A percentile compares a stretch with the other conserved stretches of the same genome.
These are phyloP conservation scores for Coregonus suidteri DNA, from an alignment of 2,797 vertebrate species.

Conservation along the genomic window DNA sequence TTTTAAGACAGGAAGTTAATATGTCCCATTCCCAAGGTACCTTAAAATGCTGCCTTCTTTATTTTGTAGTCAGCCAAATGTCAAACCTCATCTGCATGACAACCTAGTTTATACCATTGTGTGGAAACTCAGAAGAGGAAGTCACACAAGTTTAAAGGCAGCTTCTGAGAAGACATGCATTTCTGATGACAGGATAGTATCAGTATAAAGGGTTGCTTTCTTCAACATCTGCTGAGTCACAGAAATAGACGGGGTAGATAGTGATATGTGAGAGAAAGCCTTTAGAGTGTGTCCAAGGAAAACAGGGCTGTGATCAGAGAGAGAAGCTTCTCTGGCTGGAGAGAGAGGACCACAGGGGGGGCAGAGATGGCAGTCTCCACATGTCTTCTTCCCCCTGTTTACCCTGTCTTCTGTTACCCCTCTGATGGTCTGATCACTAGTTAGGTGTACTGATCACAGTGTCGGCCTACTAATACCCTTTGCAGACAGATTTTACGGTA, in stretches of 20 bases:
- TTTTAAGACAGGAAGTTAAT: background rate
- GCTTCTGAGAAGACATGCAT: background rate
- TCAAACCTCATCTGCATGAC: background rate
- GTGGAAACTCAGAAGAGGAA: background rate
- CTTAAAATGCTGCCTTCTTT: background rate
- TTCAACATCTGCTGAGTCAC: background rate
- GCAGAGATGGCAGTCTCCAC: background rate
- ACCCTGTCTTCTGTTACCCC: background rate
- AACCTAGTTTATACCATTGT: background rate
- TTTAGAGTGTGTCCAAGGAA: slow-evolving; percentile 11
- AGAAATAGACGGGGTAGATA: background rate
- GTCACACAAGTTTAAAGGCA: background rate
- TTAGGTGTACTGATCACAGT: background rate
- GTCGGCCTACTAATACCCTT: background rate
- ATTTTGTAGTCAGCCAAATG: background rate
- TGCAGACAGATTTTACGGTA: no score
- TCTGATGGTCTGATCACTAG: background rate
- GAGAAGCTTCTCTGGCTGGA: background rate
- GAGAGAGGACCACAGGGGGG: background rate
- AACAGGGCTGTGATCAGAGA: slow-evolving; percentile 7
- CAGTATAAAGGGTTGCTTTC: background rate
- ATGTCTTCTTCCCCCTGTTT: background rate
- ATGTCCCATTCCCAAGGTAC: background rate
- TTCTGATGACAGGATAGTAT: background rate
- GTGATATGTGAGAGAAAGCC: background rate